Base-by-base conservation (phyloP, 2,888 invertebrate genomes). In the Drosophila niveifrons region DNA sequence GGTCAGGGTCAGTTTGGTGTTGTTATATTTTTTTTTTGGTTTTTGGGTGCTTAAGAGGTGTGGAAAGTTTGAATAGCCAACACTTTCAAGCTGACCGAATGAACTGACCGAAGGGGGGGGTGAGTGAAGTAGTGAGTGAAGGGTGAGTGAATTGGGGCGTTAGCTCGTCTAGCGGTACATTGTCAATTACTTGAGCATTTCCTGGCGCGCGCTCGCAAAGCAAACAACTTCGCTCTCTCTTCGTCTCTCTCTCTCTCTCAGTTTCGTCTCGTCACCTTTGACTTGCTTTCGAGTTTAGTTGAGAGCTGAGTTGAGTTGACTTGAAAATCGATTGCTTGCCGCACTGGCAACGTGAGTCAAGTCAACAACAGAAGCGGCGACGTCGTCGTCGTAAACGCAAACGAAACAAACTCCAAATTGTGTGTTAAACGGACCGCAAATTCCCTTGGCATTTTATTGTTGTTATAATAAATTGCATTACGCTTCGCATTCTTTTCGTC, bases 161-260 rank as follows among this genome's bases (percentile, higher is more conserved):
- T 44, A 47, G 39, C 48, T 51, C 58, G 80, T 79, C 72, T 68
- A 75, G 65, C 39, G 15, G 56, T 46, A 63, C 57, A 51, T 79
- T 68, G 81, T 80, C 78, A 73, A 78, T 78, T 78, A 80, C 64
- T 80, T 72, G 41, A 77, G 47, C 64, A 66, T 77, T 80, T 78
- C 80, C 81, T 72, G 66, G 47, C 48, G 77, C 64, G n/a, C 23
- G 6, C 23, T 23, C 6, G 23, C n/a, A 64, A 75, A 61, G 72
- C 68, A 72, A 78, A 80, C 78, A 78, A 74, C 29, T 62, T 65
- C 65, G 6, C 36, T 78, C 65, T 8, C 29, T 31, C 29, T 8
- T 7, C 8, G 7, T 29, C 29, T 18, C 18, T 18, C 18, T 18
- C 18, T 18, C 18, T 18, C 18, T 18, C 18, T 18, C 4, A 4